These are phyloP conservation scores for Prolemur simus DNA, from an alignment of 2,113 vertebrate species.

Conservation along the genomic window DNA sequence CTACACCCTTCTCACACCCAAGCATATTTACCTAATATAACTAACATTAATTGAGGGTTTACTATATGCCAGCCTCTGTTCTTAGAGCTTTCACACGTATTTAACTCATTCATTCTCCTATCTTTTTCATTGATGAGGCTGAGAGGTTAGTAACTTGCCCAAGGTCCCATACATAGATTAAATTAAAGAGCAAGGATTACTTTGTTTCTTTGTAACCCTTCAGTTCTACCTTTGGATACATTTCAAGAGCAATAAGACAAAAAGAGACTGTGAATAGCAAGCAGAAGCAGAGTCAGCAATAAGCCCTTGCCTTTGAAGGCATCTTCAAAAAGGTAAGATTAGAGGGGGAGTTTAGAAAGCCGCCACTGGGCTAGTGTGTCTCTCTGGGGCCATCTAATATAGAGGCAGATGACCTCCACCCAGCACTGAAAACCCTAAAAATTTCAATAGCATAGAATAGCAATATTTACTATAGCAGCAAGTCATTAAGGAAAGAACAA, in stretches of 20 bases:
- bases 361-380: background rate
- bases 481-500: background rate
- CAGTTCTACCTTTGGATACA: background rate
- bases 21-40: slow-evolving; percentile 30
- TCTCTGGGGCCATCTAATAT: background rate
- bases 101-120: background rate
- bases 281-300: background rate
- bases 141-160: background rate
- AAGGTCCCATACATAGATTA: background rate
- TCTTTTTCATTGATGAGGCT: background rate
- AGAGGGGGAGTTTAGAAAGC: background rate
- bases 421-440: background rate
- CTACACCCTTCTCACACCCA: background rate
- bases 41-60: background rate
- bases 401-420: background rate
- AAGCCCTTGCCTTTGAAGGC: background rate
- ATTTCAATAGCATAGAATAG: background rate
- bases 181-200: background rate
- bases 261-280: background rate
- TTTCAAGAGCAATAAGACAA: slow-evolving; percentile 16
- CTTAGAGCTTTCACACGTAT: background rate
- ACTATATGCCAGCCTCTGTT: background rate
- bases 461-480: background rate
- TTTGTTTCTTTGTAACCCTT: background rate
- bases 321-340: slow-evolving; percentile 12